Conservation (phyloP, 2,888 invertebrate genomes). For the Mongoloraphidia duomilia region DNA sequence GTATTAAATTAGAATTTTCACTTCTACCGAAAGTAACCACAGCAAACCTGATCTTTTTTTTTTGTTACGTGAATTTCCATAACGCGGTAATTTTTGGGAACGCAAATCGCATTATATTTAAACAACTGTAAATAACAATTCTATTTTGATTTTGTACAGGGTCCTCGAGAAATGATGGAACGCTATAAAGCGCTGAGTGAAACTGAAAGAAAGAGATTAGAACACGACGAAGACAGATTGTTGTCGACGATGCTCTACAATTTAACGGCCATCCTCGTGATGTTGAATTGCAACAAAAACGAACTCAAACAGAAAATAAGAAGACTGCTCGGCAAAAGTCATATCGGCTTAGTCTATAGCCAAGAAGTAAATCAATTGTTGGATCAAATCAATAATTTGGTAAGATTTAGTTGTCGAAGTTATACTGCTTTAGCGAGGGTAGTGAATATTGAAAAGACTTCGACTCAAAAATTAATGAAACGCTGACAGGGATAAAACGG, state of each 20-base stretch:
- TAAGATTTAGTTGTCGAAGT: slow-evolving; percentile 36
- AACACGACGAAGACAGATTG: slow-evolving; percentile 94
- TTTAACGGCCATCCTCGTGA: slow-evolving; percentile 86
- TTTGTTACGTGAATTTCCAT: no score
- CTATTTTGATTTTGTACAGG: slow-evolving; percentile 29
- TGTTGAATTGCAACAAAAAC: slow-evolving; percentile 74
- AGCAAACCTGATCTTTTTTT: no score
- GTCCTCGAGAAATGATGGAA: slow-evolving; percentile 98
- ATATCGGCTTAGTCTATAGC: slow-evolving; percentile 93
- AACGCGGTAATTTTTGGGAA: background rate
- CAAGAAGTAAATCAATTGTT: slow-evolving; percentile 94
- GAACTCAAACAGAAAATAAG: slow-evolving; percentile 77
- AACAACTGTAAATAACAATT: background rate
- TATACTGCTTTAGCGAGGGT: no score
- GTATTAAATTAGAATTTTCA: no score
- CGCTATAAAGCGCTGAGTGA: slow-evolving; percentile 87
- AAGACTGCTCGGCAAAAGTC: slow-evolving; percentile 90
- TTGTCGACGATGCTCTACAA: slow-evolving; percentile 93
- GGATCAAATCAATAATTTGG: slow-evolving; percentile 87
- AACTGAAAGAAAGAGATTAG: slow-evolving; percentile 83
- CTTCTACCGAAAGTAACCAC: background rate
- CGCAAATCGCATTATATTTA: background rate
- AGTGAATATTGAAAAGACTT: no score
- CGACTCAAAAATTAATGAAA: no score
- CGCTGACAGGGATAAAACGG: no score